Evolutionary conservation across 2,797 vertebrate genomes (phyloP), one percentile per base, ranked within the genome.

Genomic region (Phyllotis vaccarum): DNA sequence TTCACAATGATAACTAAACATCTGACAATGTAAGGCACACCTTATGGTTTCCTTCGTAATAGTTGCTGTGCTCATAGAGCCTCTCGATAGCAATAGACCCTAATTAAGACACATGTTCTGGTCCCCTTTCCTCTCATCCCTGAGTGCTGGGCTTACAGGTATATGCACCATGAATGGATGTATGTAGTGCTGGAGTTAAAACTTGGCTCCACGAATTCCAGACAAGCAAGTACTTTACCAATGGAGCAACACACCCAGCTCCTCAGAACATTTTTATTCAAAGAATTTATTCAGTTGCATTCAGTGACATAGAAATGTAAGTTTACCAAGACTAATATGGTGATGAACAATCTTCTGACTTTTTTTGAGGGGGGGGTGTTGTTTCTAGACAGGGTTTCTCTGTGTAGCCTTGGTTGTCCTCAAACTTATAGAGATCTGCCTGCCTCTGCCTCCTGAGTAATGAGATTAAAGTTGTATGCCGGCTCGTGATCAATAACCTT

Each of bases 211-310:
- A n/a, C 2, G 0, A 2, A 86, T 17, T 9, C 76, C 54, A 34
- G 76, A n/a, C 19, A n/a, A n/a, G 49, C 49, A 79, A n/a, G 9
- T 34, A 80, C 21, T 24, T 10, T 11, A 21, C 11, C 21, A 56
- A 22, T 12, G 12, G 78, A 56, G n/a, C 19, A 14, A 70, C 22
- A 49, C 22, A 64, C 43, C 21, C 11, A 6, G 49, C 17, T 56
- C 94, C 21, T 62, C 34, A 70, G 66, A 78, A 94, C 78, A 91
- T 66, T 88, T 86, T 49, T 11, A 58, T 80, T 74, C 87, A 31
- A 75, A 88, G 92, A 76, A 19, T 66, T 74, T n/a, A 83, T 27
- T 22, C 24, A 86, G 49, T 19, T 24, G 52, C 17, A 34, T 29
- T 60, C 1, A 76, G 40, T 52, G 16, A 90, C 60, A 58, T 34